Conservation (phyloP, 2,888 invertebrate species). For the Chloroclystis v-ata region DNA sequence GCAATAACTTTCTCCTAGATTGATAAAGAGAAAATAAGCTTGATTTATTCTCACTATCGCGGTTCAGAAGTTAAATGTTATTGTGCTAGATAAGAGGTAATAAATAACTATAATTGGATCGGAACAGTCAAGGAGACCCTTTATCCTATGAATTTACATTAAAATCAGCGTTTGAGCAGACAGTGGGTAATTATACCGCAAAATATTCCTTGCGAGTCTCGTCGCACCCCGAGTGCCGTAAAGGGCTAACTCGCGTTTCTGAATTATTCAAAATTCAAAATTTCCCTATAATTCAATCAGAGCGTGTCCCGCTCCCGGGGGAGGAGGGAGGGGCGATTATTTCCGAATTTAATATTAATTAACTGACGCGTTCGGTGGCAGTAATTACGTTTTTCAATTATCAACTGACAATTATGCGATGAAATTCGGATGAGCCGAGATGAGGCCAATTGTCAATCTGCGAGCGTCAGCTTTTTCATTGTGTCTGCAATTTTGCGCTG, state of each 20-base stretch:
- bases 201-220: constrained; percentile 34
- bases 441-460: constrained; percentile 61
- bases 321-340: constrained; percentile 62
- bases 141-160: constrained; percentile 13
- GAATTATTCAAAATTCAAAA: constrained; percentile 77
- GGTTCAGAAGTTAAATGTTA: constrained; percentile 40
- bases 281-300: constrained; percentile 77
- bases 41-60: constrained; percentile 27
- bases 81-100: constrained; percentile 26
- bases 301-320: constrained; percentile 50
- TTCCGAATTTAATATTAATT: constrained; percentile 79
- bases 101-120: constrained; percentile 10
- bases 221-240: constrained; percentile 43
- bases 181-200: constrained; percentile 35
- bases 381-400: constrained; percentile 78
- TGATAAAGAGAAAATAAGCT: constrained; percentile 12
- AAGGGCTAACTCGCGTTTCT: constrained; percentile 66
- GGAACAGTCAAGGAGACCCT: constrained; percentile 4
- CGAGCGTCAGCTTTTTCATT: constrained; percentile 33
- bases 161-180: constrained; percentile 21
- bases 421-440: constrained; percentile 64
- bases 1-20: constrained; percentile 6
- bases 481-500: constrained; percentile 24
- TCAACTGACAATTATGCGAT: constrained; percentile 72
- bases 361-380: constrained; percentile 64